Conservation (phyloP, 30 jellyfish, hydroid and myxozoan genomes). For the Aurelia sp. region DNA sequence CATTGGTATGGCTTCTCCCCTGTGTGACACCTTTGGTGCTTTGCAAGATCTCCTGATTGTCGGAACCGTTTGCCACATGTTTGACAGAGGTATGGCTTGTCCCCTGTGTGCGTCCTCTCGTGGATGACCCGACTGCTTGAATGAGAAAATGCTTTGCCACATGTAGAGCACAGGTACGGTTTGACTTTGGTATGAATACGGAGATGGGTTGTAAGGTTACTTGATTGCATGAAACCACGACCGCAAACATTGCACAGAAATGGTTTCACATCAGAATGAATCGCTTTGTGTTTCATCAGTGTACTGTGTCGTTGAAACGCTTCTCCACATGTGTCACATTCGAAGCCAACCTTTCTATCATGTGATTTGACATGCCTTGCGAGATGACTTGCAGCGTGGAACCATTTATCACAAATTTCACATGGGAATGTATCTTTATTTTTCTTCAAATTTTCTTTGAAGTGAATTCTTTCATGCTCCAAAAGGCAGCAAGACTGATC, state of each 20-base stretch:
- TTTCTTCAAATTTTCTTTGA: conserved; percentile 55
- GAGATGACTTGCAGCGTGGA: conserved; percentile 68
- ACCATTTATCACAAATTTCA: conserved; percentile 42
- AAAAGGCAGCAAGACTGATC: conserved; percentile 62
- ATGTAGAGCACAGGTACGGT: conserved; percentile 52
- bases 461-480: conserved; percentile 65
- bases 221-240: conserved; percentile 72
- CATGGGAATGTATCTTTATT: conserved; percentile 57
- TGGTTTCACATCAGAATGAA: conserved; percentile 59
- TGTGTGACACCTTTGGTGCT: conserved; percentile 65
- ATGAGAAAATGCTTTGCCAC: conserved; percentile 63
- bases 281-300: conserved; percentile 35
- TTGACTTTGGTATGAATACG: conserved; percentile 60
- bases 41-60: conserved; percentile 70
- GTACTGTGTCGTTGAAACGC: conserved; percentile 24
- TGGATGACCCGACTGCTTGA: conserved; percentile 73
- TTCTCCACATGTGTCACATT: conserved; percentile 58
- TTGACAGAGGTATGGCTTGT: conserved; percentile 64
- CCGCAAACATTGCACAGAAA: conserved; percentile 51
- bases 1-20: conserved; percentile 77
- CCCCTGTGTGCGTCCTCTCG: conserved; percentile 68
- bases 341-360: conserved; percentile 34
- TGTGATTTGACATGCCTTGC: conserved; percentile 68
- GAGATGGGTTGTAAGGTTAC: conserved; percentile 62
- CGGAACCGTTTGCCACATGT: conserved; percentile 64